Conservation (phyloP, 2,888 invertebrate species). For the Pammene aurita region DNA sequence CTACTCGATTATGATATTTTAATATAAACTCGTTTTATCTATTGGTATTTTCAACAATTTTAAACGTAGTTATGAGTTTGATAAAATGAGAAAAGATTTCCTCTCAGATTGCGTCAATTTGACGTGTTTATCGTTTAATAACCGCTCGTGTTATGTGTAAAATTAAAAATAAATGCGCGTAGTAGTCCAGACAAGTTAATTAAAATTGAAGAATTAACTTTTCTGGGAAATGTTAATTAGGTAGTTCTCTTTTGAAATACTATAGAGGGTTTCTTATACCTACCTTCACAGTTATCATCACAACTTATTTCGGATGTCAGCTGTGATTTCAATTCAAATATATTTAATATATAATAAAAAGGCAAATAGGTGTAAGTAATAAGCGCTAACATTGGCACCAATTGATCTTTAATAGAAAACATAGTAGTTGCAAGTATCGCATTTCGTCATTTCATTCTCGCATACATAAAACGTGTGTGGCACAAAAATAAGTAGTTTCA, state of each 20-base stretch:
- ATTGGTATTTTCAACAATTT: neutral
- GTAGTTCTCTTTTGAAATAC: too few relatives aligned
- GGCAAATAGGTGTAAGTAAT: too few relatives aligned
- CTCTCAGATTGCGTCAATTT: neutral
- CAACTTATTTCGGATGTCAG: neutral
- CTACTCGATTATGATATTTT: constrained; percentile 44
- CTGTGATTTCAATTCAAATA: neutral
- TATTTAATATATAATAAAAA: too few relatives aligned
- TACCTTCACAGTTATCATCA: too few relatives aligned
- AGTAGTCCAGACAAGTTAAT: too few relatives aligned
- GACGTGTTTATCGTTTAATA: neutral
- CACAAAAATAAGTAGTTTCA: constrained; percentile 24
- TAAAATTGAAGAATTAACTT: too few relatives aligned
- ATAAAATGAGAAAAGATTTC: neutral
- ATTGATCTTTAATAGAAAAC: neutral
- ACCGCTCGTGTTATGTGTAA: too few relatives aligned
- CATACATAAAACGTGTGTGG: constrained; percentile 24
- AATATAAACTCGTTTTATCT: constrained; percentile 11
- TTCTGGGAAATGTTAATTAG: too few relatives aligned
- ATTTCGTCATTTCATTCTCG: constrained; percentile 7
- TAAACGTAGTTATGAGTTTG: neutral
- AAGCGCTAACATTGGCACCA: neutral
- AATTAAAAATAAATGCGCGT: too few relatives aligned
- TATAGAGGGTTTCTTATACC: too few relatives aligned
- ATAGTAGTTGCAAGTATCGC: neutral